A percentile compares a stretch with the other conserved stretches of the same genome.
phyloP scores from a whole-genome alignment of 2,888 invertebrate species.

The Orchestes rusci region DNA sequence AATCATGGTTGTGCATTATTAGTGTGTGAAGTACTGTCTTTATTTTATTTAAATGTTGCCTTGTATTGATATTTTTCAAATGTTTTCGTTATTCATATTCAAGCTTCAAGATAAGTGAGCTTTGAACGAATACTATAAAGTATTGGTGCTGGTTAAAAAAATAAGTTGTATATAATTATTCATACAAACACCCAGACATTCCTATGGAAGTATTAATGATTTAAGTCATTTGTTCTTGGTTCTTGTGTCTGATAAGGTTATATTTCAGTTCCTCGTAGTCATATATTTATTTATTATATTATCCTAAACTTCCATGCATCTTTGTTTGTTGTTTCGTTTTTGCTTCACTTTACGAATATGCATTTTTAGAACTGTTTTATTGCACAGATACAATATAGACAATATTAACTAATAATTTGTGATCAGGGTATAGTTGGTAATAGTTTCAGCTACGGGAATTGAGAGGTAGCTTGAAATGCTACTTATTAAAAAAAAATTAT shows the following conservation, averaged over 20 bases:
- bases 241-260: too few species aligned
- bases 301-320: too few species aligned
- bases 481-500: too few species aligned
- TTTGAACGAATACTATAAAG: conserved; percentile 27
- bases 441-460: too few species aligned
- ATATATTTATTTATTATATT: conserved; percentile 7
- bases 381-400: conserved; percentile 29
- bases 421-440: conserved; percentile 34
- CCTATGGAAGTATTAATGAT: conserved; percentile 45
- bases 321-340: too few species aligned
- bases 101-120: too few species aligned
- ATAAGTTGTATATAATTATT: conserved; percentile 40
- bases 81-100: too few species aligned
- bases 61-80: conserved; percentile 2
- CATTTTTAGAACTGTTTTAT: conserved; percentile 1
- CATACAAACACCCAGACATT: conserved; percentile 40
- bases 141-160: conserved; percentile 40
- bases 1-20: not conserved
- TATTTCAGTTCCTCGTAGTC: conserved; percentile 31
- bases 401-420: conserved; percentile 25
- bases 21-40: not conserved
- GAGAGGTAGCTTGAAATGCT: conserved; percentile 7
- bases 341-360: too few species aligned
- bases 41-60: not conserved
- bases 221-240: conserved; percentile 23